Percentiles rank a stretch among this genome's conserved stretches.
Conservation (phyloP, 35 echinoderm and acorn worm species). For the Lytechinus pictus region DNA sequence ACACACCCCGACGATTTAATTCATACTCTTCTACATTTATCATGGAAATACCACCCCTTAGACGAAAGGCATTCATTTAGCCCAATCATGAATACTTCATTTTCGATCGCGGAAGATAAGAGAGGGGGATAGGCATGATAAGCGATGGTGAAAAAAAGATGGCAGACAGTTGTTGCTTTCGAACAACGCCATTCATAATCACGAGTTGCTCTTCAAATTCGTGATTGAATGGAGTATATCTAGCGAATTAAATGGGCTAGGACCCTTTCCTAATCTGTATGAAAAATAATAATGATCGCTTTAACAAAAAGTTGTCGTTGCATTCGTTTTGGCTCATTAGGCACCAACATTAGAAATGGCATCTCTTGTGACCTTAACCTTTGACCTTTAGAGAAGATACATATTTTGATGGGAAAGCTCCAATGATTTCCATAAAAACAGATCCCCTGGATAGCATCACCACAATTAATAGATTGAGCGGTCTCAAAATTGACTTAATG, state of each 20-base stretch:
- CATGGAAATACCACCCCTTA: not conserved
- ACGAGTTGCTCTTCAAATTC: not conserved
- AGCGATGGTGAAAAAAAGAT: not conserved
- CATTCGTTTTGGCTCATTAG: not conserved
- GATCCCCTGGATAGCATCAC: not conserved
- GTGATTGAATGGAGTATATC: not conserved
- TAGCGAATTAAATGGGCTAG: not conserved
- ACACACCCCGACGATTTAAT: not conserved
- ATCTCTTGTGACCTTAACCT: not conserved
- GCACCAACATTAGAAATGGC: not conserved
- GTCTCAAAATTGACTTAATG: no score
- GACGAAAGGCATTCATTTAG: not conserved
- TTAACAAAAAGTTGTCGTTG: not conserved
- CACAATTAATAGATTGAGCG: no score
- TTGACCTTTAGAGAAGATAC: not conserved
- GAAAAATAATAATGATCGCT: not conserved
- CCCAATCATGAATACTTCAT: slow-evolving; percentile 11
- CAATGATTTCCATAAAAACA: not conserved
- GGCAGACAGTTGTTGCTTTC: not conserved
- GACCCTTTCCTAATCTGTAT: not conserved
- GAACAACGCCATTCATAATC: not conserved
- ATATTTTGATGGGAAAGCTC: not conserved
- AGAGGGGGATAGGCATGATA: not conserved
- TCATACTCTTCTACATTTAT: not conserved
- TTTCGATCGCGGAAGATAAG: not conserved